These are phyloP conservation scores for Prolemur simus DNA, from an alignment of 2,113 vertebrate species.

Conservation along the genomic window DNA sequence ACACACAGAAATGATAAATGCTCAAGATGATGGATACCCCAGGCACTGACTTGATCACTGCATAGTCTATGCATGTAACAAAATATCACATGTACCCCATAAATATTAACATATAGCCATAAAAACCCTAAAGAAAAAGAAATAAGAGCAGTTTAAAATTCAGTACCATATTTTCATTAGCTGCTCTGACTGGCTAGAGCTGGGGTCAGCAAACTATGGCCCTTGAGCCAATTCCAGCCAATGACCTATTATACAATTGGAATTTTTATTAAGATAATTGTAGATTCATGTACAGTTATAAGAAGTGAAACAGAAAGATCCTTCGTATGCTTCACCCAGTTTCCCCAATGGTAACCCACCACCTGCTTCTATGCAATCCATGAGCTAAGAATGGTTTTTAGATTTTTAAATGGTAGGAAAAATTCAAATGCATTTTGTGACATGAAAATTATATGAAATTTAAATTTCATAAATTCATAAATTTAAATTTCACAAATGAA, in stretches of 20 bases:
- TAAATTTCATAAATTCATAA: no score
- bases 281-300: neutral
- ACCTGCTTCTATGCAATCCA: neutral
- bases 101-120: neutral
- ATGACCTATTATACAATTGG: neutral
- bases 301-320: neutral
- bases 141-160: constrained; percentile 69
- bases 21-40: neutral
- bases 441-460: neutral
- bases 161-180: constrained; percentile 62
- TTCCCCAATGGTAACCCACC: neutral
- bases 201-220: neutral
- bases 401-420: neutral
- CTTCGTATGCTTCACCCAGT: rapidly evolving
- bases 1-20: no score
- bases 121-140: neutral
- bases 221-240: neutral
- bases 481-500: neutral
- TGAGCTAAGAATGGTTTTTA: neutral
- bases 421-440: neutral
- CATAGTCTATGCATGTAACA: neutral
- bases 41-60: neutral
- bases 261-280: neutral
- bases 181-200: constrained; percentile 34
- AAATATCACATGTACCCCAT: neutral